Percentiles rank a stretch among this genome's conserved stretches.
These are phyloP conservation scores for Erebia ligea DNA, from an alignment of 2,888 invertebrate genomes.

Conservation along the genomic window DNA sequence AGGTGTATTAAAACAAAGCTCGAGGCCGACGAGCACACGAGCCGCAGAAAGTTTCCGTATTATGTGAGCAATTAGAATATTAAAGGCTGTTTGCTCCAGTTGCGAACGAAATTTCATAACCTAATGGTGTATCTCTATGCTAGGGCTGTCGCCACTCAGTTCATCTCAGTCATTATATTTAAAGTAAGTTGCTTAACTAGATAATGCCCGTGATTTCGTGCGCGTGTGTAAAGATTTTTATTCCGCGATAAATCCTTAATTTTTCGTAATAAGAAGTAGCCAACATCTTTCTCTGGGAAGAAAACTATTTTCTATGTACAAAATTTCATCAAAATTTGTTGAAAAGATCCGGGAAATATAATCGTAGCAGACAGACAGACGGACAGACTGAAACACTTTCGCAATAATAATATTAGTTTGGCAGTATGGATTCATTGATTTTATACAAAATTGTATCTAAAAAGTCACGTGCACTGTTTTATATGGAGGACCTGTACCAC, in stretches of 20 bases:
- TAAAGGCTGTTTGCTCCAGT: slow-evolving; percentile 48
- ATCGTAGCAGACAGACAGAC: no score
- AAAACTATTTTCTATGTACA: no score
- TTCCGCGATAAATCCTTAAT: no score
- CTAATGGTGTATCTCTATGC: slow-evolving; percentile 42
- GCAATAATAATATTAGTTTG: no score
- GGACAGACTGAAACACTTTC: no score
- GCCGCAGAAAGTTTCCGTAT: slow-evolving; percentile 45
- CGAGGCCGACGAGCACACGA: slow-evolving; percentile 41
- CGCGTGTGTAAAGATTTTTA: no score
- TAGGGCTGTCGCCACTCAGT: slow-evolving; percentile 1
- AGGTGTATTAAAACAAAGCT: slow-evolving; percentile 43
- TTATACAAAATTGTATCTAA: no score
- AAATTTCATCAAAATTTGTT: background rate
- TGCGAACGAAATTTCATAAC: slow-evolving; percentile 46
- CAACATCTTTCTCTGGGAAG: no score
- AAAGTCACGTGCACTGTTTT: no score
- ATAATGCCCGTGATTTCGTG: background rate
- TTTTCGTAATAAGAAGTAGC: no score
- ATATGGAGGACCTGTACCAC: no score
- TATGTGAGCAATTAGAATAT: slow-evolving; percentile 51
- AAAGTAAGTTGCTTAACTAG: background rate
- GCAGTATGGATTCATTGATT: no score
- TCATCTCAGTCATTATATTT: background rate
- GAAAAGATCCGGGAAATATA: background rate